Conservation (phyloP, 2,113 vertebrate genomes). For the Brachyhypopomus occidentalis region DNA sequence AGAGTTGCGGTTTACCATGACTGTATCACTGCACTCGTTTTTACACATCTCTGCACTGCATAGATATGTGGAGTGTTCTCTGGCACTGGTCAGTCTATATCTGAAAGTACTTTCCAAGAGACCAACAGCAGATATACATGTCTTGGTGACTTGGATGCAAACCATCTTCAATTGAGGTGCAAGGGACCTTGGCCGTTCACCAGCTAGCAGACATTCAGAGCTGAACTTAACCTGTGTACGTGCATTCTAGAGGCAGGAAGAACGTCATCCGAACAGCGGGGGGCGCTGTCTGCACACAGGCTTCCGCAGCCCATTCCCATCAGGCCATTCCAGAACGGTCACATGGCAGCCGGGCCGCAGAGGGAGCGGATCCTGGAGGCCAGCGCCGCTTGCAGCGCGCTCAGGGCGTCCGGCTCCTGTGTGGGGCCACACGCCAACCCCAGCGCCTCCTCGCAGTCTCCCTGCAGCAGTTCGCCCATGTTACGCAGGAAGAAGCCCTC, state of each 20-base stretch:
- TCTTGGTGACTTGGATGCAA: neutral
- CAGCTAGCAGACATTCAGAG: too few species aligned
- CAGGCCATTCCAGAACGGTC: conserved; percentile 6
- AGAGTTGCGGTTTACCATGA: too few species aligned
- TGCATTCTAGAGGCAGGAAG: too few species aligned
- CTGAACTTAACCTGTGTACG: too few species aligned
- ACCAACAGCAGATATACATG: too few species aligned
- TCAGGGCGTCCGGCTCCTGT: conserved; percentile 48
- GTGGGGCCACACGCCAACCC: conserved; percentile 42
- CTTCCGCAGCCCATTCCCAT: neutral
- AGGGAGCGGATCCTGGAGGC: conserved; percentile 59
- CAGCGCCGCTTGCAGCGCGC: conserved; percentile 62
- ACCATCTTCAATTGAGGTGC: neutral
- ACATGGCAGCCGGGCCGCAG: conserved; percentile 28
- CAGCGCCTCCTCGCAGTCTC: conserved; percentile 84
- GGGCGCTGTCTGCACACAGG: too few species aligned
- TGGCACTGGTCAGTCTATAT: neutral
- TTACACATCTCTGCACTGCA: neutral
- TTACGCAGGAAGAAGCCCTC: conserved; percentile 92
- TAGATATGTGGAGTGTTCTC: neutral
- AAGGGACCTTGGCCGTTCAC: neutral
- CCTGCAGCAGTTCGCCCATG: conserved; percentile 81
- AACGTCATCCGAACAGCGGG: too few species aligned
- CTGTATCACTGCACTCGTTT: too few species aligned
- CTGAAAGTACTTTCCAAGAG: neutral